These are phyloP conservation scores for Microcebus jonahi DNA, from an alignment of 2,113 vertebrate genomes.

Conservation along the genomic window DNA sequence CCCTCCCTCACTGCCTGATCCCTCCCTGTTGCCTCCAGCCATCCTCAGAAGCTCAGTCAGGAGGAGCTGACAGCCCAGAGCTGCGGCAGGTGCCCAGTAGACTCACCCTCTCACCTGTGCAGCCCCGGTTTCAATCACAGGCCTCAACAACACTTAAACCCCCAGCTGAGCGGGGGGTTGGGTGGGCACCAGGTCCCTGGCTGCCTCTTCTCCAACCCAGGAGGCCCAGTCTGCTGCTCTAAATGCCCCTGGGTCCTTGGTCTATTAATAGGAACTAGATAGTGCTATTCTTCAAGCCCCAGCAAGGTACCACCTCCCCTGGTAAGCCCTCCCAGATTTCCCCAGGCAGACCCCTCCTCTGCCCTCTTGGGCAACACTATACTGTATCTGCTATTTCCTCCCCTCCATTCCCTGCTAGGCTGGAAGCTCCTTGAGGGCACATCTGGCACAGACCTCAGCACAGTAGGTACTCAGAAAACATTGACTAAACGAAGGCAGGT, in stretches of 20 bases:
- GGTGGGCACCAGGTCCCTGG: not conserved
- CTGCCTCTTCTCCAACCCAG: not conserved
- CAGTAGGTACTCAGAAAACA: not conserved
- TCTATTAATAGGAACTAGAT: not conserved
- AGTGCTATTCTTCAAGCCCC: not conserved
- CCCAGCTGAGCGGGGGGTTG: not conserved
- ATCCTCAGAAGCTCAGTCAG: not conserved
- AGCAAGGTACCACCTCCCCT: not conserved
- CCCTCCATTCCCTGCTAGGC: not conserved
- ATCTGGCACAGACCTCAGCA: not conserved
- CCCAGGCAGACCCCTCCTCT: not conserved
- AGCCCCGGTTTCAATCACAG: not conserved
- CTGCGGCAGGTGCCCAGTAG: not conserved
- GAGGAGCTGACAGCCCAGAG: not conserved
- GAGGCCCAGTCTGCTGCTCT: not conserved
- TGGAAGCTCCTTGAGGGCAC: not conserved
- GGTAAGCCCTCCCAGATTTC: not conserved
- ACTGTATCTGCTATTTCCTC: not conserved
- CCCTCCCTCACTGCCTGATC: not conserved
- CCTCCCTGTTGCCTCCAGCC: not conserved
- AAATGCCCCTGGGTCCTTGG: not conserved
- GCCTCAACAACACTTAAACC: not conserved
- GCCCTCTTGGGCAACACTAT: not conserved
- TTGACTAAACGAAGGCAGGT: not conserved
- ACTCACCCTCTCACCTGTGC: not conserved